Evolutionary conservation across 1,140 invertebrate species (phyloP).

Genomic region (Bombus fervidus): DNA sequence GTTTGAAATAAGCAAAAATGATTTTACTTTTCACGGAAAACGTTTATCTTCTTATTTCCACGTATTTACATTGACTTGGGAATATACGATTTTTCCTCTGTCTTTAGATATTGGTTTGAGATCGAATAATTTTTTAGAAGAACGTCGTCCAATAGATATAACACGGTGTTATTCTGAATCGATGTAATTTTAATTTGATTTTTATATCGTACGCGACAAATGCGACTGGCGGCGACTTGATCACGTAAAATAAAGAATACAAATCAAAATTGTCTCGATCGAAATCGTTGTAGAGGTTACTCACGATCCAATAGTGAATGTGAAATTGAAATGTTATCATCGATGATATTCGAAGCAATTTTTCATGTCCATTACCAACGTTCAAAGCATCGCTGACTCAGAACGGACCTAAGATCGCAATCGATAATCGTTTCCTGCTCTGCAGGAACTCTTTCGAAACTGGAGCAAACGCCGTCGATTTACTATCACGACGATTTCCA

Average conservation of each 20-base stretch:
- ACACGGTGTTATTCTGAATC: too few species aligned
- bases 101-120: background rate
- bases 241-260: too few species aligned
- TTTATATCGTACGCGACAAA: too few species aligned
- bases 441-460: constrained; percentile 44
- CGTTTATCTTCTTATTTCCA: background rate
- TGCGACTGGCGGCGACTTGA: too few species aligned
- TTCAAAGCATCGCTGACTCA: constrained; percentile 39
- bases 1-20: background rate
- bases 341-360: too few species aligned
- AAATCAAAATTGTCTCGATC: too few species aligned
- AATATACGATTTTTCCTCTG: background rate
- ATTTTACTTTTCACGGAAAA: background rate
- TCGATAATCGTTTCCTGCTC: constrained; percentile 64
- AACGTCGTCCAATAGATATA: too few species aligned
- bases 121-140: background rate
- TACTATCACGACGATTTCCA: constrained; percentile 35
- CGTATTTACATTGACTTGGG: background rate
- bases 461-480: constrained; percentile 28
- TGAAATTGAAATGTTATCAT: background rate
- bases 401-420: constrained; percentile 52
- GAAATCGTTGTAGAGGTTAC: too few species aligned
- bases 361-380: constrained; percentile 49
- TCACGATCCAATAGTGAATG: background rate
- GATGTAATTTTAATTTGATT: too few species aligned